Conservation (phyloP, 2,113 vertebrate species). For the Atractosteus spatula region DNA sequence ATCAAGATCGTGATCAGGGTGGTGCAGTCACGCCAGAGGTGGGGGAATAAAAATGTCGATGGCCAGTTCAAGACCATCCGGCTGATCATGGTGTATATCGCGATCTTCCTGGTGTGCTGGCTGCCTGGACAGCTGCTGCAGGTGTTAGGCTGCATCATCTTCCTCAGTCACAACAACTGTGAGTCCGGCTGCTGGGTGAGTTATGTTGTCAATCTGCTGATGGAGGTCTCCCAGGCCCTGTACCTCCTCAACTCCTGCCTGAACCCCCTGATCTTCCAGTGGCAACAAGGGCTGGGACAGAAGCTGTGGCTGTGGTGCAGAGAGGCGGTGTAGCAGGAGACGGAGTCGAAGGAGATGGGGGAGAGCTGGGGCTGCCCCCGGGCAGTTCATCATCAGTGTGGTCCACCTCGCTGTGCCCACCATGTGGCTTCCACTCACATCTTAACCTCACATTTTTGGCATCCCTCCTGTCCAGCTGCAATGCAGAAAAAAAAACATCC, state of each 20-base stretch:
- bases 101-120: constrained; percentile 44
- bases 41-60: constrained; percentile 17
- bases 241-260: constrained; percentile 32
- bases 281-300: constrained; percentile 17
- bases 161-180: constrained; percentile 26
- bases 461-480: too few relatives aligned
- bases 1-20: constrained; percentile 28
- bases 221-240: constrained; percentile 30
- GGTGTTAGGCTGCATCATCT: constrained; percentile 34
- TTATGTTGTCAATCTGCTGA: constrained; percentile 28
- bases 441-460: too few relatives aligned
- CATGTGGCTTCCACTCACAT: too few relatives aligned
- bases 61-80: constrained; percentile 32
- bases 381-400: constrained; percentile 16
- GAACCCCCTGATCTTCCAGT: constrained; percentile 36
- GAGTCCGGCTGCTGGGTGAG: constrained; percentile 28
- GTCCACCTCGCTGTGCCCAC: not conserved
- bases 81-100: constrained; percentile 34
- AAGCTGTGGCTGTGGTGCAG: not conserved
- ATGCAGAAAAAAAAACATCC: too few relatives aligned
- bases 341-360: not conserved
- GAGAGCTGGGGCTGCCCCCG: constrained; percentile 5
- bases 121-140: constrained; percentile 40
- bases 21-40: constrained; percentile 27
- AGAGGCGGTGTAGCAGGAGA: constrained; percentile 12